Conservation (phyloP, 2,888 invertebrate genomes). For the Hemistola chrysoprasaria region DNA sequence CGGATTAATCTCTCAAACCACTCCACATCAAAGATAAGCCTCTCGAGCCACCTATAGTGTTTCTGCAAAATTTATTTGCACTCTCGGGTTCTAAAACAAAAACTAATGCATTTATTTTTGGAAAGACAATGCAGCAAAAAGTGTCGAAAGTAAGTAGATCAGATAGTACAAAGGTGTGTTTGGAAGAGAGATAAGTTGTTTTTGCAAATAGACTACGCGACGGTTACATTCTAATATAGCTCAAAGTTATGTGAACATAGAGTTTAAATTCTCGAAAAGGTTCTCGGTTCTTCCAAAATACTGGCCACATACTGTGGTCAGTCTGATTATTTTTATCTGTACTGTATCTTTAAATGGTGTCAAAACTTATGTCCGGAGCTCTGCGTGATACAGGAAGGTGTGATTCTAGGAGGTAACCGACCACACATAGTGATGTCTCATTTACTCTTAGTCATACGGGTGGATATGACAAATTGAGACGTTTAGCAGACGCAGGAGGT, state of each 20-base stretch:
- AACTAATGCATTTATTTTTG: slow-evolving; percentile 58
- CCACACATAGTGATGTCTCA: slow-evolving; percentile 76
- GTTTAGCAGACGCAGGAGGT: slow-evolving; percentile 61
- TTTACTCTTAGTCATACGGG: slow-evolving; percentile 50
- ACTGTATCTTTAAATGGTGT: slow-evolving; percentile 70
- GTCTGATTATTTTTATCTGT: slow-evolving; percentile 74
- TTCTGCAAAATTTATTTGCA: slow-evolving; percentile 71
- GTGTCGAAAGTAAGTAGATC: slow-evolving; percentile 68
- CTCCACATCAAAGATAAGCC: slow-evolving; percentile 56
- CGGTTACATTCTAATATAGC: slow-evolving; percentile 9
- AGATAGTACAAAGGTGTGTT: slow-evolving; percentile 71
- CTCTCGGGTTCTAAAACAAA: slow-evolving; percentile 66
- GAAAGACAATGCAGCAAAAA: slow-evolving; percentile 72
- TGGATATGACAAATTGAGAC: slow-evolving; percentile 67
- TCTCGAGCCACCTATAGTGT: slow-evolving; percentile 46
- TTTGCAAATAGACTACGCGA: slow-evolving; percentile 47
- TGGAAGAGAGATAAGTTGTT: slow-evolving; percentile 67
- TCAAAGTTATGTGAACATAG: slow-evolving; percentile 17
- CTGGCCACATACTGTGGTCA: slow-evolving; percentile 61
- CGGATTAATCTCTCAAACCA: slow-evolving; percentile 54
- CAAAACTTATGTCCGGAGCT: slow-evolving; percentile 75
- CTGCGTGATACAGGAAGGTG: slow-evolving; percentile 78
- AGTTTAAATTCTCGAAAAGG: slow-evolving; percentile 26
- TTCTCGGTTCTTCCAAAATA: slow-evolving; percentile 22
- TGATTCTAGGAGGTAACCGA: slow-evolving; percentile 56